Evolutionary conservation across 92 coral and sea anemone genomes (phyloP).

Genomic region (Anthopleura xanthogrammica): DNA sequence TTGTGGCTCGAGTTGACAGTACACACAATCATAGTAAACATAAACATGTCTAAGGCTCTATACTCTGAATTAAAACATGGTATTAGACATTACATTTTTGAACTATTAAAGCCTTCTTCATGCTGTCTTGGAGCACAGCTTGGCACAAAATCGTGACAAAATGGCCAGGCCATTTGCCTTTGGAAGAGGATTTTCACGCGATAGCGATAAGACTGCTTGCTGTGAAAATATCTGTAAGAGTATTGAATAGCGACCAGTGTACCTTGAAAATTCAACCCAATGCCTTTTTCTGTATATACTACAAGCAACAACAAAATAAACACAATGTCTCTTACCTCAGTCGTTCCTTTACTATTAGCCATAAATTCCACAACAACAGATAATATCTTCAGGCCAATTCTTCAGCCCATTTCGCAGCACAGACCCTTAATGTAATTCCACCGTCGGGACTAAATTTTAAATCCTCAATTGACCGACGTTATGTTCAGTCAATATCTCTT

Average conservation of each 20-base stretch:
- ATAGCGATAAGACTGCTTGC: slow-evolving; percentile 32
- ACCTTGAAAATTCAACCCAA: slow-evolving; percentile 30
- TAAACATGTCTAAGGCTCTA: slow-evolving; percentile 47
- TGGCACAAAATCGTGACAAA: slow-evolving; percentile 31
- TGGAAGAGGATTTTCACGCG: slow-evolving; percentile 31
- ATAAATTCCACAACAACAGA: slow-evolving; percentile 48
- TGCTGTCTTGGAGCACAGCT: slow-evolving; percentile 7
- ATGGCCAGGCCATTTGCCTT: slow-evolving; percentile 18
- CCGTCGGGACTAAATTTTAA: not conserved
- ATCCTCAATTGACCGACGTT: slow-evolving; percentile 5
- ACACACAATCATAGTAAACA: slow-evolving; percentile 56
- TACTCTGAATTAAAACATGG: slow-evolving; percentile 5
- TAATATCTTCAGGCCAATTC: slow-evolving; percentile 25
- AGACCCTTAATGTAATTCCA: slow-evolving; percentile 21
- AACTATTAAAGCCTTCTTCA: not conserved
- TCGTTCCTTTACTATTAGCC: slow-evolving; percentile 63
- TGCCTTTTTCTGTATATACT: not conserved
- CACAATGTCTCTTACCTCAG: slow-evolving; percentile 46
- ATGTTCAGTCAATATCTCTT: slow-evolving; percentile 20
- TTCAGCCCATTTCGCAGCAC: slow-evolving; percentile 40
- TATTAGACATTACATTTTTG: not conserved
- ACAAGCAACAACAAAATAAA: not conserved
- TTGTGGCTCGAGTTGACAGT: slow-evolving; percentile 47
- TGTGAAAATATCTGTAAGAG: slow-evolving; percentile 18
- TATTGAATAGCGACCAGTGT: slow-evolving; percentile 29